phyloP scores from a whole-genome alignment of 1,140 invertebrate species.

The Drosophila nigrodunni region DNA sequence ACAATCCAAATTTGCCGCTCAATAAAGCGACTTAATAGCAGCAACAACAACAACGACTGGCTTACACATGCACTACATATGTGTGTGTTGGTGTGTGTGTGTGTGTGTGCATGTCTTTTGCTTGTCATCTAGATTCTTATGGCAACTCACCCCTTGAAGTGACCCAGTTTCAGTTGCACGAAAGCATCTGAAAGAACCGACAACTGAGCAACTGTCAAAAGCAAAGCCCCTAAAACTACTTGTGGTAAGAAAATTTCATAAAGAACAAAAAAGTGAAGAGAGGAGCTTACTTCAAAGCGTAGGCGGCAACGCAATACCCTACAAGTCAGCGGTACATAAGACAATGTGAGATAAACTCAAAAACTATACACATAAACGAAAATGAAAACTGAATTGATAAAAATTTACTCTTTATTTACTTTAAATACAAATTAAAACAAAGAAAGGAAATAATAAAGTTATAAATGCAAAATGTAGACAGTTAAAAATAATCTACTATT shows the following conservation, averaged over 20 bases:
- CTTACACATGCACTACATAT: slow-evolving; percentile 5
- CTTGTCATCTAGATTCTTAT: slow-evolving; percentile 30
- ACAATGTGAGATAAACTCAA: too few relatives aligned
- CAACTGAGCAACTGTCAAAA: slow-evolving; percentile 41
- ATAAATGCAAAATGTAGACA: too few relatives aligned
- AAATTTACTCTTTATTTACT: too few relatives aligned
- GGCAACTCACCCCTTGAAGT: slow-evolving; percentile 32
- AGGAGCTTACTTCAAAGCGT: not conserved
- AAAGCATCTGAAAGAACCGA: slow-evolving; percentile 39
- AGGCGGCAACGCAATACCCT: slow-evolving; percentile 1
- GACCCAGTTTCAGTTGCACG: slow-evolving; percentile 58
- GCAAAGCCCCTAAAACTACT: slow-evolving; percentile 23
- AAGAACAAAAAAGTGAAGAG: not conserved
- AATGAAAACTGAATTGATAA: too few relatives aligned
- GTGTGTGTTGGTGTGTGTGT: not conserved
- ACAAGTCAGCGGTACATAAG: not conserved
- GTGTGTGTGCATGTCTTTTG: slow-evolving; percentile 39
- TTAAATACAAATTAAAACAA: too few relatives aligned
- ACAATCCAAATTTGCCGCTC: slow-evolving; percentile 70
- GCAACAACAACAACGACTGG: slow-evolving; percentile 21
- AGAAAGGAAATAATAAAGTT: too few relatives aligned
- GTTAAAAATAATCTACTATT: too few relatives aligned
- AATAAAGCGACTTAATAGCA: slow-evolving; percentile 75
- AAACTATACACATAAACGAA: too few relatives aligned
- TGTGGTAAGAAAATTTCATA: slow-evolving; percentile 10